A percentile compares a stretch with the other conserved stretches of the same genome.
Evolutionary conservation across 2,113 vertebrate species (phyloP).

Genomic region (Phyllostomus discolor): DNA sequence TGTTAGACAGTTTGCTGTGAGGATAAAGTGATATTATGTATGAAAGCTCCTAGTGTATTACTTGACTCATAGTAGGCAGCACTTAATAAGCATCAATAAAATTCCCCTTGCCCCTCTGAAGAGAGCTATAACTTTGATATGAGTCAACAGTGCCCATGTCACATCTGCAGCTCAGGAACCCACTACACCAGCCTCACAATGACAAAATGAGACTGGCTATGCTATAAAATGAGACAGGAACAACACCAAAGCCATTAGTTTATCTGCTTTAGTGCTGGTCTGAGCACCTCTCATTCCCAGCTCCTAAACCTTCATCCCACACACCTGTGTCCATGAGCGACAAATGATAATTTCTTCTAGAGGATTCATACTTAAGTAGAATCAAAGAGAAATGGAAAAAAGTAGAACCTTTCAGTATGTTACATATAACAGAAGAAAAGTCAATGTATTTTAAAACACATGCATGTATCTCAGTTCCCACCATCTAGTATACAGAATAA

Average conservation of each 20-base stretch:
- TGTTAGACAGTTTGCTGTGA: not conserved
- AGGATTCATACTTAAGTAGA: not conserved
- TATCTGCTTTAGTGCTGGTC: not conserved
- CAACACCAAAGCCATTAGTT: not conserved
- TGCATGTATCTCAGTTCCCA: not conserved
- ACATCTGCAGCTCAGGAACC: not conserved
- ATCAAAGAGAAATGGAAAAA: not conserved
- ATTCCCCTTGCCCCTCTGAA: not conserved
- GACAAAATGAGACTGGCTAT: not conserved
- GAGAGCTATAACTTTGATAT: not conserved
- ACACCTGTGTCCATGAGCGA: not conserved
- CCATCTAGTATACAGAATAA: not conserved
- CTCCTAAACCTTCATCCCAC: not conserved
- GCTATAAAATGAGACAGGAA: not conserved
- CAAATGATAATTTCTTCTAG: not conserved
- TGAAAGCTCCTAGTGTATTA: not conserved
- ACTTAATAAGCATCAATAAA: not conserved
- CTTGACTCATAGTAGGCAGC: not conserved
- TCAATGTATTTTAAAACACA: not conserved
- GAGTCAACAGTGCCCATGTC: not conserved
- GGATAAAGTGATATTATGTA: not conserved
- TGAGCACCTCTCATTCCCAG: constrained; percentile 1
- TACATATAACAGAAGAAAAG: not conserved
- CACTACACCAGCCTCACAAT: not conserved
- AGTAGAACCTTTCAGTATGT: not conserved